Evolutionary conservation across 2,888 invertebrate species (phyloP), one percentile per base, ranked within the genome.

Genomic region (Merodon equestris): DNA sequence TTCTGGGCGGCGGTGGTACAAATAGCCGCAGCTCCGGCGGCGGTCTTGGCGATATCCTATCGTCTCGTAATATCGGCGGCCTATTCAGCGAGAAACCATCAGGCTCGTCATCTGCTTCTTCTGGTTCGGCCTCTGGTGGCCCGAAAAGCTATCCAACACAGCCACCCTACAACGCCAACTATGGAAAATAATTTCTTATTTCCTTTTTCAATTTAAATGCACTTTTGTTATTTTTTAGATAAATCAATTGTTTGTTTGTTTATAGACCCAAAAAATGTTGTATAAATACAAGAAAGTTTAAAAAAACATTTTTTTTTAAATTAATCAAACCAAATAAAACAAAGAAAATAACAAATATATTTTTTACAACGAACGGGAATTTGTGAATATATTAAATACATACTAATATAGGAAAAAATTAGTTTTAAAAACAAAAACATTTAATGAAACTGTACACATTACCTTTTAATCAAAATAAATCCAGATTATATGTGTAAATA

Each of bases 71-170:
- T 76, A 85, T 88, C 38, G 87, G 88, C 10, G 88, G 89, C 0
- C 84, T 89, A n/a, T 89, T 89, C 75, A 88, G 85, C 63, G 89
- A 89, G 82, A 88, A 87, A 73, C 85, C 88, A 9, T 85, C 86
- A 0, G 74, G 66, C 15, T 74, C 83, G 42, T 81, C 82, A 2
- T 81, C 83, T n/a, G n/a, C n/a, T 2, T 81, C 82, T 13, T 68
- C 77, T 7, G 54, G 82, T 7, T 19, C 61, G 14, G 51, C 81
- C 9, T 82, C 83, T 9, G 18, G 84, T 9, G 85, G 85, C 1
- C 63, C 84, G 18, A 86, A 83, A 42, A 86, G 85, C 68, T 89
- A 89, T 67, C 89, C 89, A 63, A 89, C 88, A 36, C 89, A 89
- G 71, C 81, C 87, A 13, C 86, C 89, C 17, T 71, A 81, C 40